Conservation (phyloP, 1,140 invertebrate species). For the Propsilocerus akamusi region DNA sequence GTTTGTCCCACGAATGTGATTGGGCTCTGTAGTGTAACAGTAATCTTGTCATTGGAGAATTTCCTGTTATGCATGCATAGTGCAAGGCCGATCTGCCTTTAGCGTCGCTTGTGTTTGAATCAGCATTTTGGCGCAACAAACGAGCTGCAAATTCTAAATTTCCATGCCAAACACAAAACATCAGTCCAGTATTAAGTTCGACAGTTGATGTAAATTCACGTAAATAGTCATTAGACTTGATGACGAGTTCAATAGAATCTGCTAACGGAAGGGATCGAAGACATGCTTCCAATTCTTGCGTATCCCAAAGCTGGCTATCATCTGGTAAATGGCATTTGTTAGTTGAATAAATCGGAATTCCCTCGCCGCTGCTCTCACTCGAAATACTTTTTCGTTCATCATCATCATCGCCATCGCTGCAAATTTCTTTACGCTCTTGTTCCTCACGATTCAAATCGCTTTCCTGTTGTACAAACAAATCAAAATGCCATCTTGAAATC, state of each 20-base stretch:
- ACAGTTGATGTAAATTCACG: constrained; percentile 10
- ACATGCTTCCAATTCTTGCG: constrained; percentile 21
- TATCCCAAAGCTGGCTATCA: constrained; percentile 24
- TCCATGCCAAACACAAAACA: constrained; percentile 15
- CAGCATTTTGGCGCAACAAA: constrained; percentile 14
- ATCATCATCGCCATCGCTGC: constrained; percentile 7
- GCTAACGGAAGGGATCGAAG: constrained; percentile 27
- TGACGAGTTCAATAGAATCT: constrained; percentile 25
- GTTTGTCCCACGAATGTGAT: constrained; percentile 44
- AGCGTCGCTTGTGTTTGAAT: constrained; percentile 16
- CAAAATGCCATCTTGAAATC: background rate
- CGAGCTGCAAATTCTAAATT: constrained; percentile 15
- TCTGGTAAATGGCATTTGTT: constrained; percentile 18
- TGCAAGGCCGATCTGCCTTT: constrained; percentile 45
- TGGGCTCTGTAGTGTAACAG: constrained; percentile 42
- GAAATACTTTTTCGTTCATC: constrained; percentile 25
- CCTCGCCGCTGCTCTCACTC: constrained; percentile 25
- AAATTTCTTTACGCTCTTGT: constrained; percentile 10
- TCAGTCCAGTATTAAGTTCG: constrained; percentile 18
- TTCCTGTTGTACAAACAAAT: constrained; percentile 14
- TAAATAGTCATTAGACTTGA: constrained; percentile 24
- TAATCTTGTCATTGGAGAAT: constrained; percentile 37
- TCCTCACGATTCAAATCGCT: constrained; percentile 22
- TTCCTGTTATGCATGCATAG: constrained; percentile 49
- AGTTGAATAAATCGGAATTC: constrained; percentile 21